Evolutionary conservation across 2,113 vertebrate genomes (phyloP).

Genomic region (Myrmecobius fasciatus): DNA sequence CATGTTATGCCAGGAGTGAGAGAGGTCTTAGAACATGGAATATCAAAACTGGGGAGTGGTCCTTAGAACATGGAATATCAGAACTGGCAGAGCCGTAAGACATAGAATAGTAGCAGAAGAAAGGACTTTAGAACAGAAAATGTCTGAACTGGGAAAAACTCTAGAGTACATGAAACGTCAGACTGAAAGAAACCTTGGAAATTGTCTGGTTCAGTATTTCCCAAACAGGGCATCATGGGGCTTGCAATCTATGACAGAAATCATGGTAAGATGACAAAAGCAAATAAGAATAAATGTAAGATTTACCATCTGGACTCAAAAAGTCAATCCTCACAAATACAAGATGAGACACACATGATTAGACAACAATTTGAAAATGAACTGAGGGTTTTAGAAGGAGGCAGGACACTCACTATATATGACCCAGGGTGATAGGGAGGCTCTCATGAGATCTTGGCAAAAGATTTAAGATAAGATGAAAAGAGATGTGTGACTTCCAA

Average conservation of each 20-base stretch:
- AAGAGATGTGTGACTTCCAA: background rate
- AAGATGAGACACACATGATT: background rate
- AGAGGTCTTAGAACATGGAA: background rate
- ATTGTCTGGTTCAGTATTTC: background rate
- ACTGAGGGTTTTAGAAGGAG: background rate
- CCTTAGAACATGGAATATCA: too few species aligned
- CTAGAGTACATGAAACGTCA: background rate
- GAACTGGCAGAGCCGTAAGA: too few species aligned
- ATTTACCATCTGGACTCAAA: background rate
- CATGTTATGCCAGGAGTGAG: background rate
- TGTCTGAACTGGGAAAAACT: too few species aligned
- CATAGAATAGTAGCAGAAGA: too few species aligned
- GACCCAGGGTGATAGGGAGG: background rate
- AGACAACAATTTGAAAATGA: background rate
- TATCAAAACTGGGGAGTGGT: too few species aligned
- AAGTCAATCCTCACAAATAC: background rate
- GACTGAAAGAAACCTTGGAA: background rate
- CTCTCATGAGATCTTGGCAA: background rate
- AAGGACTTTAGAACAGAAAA: background rate
- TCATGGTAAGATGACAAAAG: background rate
- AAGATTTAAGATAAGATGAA: too few species aligned
- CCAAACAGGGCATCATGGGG: background rate
- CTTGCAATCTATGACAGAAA: background rate
- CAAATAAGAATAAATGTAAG: background rate
- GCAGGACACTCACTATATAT: background rate